phyloP scores from a whole-genome alignment of 2,888 invertebrate genomes.

The Morpho deidamia region DNA sequence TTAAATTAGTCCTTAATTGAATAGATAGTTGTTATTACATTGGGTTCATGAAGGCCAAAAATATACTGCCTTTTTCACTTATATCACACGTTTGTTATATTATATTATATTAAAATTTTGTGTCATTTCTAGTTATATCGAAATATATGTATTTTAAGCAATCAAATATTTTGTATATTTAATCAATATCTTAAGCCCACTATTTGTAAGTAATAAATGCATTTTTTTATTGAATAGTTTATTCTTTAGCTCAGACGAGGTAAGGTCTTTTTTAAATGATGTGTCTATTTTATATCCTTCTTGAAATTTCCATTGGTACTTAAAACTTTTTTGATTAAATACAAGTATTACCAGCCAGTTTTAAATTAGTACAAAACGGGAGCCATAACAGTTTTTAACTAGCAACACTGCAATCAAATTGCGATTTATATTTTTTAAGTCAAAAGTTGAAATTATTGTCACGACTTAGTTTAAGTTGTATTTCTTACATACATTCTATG shows the following conservation, averaged over 20 bases:
- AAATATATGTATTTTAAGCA: conserved; percentile 25
- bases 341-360: conserved; percentile 17
- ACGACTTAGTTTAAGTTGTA: conserved; percentile 51
- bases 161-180: conserved; percentile 34
- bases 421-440: conserved; percentile 54
- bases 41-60: neutral
- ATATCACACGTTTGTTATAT: neutral
- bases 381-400: conserved; percentile 54
- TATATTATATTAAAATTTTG: neutral
- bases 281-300: conserved; percentile 9
- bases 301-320: conserved; percentile 18
- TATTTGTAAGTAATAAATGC: conserved; percentile 31
- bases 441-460: conserved; percentile 45
- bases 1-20: no score
- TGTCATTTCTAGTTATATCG: conserved; percentile 3
- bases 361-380: conserved; percentile 60
- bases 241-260: conserved; percentile 23
- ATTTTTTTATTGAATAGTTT: conserved; percentile 33
- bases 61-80: neutral
- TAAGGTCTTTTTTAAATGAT: conserved; percentile 10
- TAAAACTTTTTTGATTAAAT: conserved; percentile 13
- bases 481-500: conserved; percentile 51
- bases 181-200: no score
- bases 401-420: conserved; percentile 65
- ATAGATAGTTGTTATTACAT: no score